A percentile compares a stretch with the other conserved stretches of the same genome.
Evolutionary conservation across 2,888 invertebrate species (phyloP).

Genomic region (Carterocephalus palaemon): DNA sequence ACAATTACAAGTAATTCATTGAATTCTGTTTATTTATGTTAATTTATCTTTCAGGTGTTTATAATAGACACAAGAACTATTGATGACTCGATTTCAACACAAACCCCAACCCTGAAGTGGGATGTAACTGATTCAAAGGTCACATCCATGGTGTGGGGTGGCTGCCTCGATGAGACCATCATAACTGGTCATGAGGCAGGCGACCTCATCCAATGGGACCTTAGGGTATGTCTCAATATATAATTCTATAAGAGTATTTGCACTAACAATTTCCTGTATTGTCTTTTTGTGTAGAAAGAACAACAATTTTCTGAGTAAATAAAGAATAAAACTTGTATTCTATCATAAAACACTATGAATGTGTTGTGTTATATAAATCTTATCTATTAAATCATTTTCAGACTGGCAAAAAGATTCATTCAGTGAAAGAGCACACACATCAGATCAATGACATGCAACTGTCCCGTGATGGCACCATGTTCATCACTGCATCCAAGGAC

Average conservation of each 20-base stretch:
- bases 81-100: constrained; percentile 83
- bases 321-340: too few relatives aligned
- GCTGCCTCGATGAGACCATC: constrained; percentile 90
- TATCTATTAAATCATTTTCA: constrained; percentile 52
- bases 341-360: too few relatives aligned
- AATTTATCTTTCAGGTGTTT: constrained; percentile 79
- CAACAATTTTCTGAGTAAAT: too few relatives aligned
- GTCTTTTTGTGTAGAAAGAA: too few relatives aligned
- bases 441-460: constrained; percentile 98
- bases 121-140: constrained; percentile 90
- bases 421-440: constrained; percentile 88
- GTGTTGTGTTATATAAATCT: neutral
- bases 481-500: constrained; percentile 98
- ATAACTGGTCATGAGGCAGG: constrained; percentile 97
- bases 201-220: constrained; percentile 94
- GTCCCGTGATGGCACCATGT: constrained; percentile 95
- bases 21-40: neutral
- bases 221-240: constrained; percentile 79
- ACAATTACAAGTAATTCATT: too few relatives aligned
- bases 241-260: neutral
- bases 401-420: constrained; percentile 89
- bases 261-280: too few relatives aligned
- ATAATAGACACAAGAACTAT: constrained; percentile 90
- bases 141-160: constrained; percentile 96
- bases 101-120: constrained; percentile 87